These are phyloP conservation scores for Acanthosoma haemorrhoidale DNA, from an alignment of 2,888 invertebrate species.

Conservation along the genomic window DNA sequence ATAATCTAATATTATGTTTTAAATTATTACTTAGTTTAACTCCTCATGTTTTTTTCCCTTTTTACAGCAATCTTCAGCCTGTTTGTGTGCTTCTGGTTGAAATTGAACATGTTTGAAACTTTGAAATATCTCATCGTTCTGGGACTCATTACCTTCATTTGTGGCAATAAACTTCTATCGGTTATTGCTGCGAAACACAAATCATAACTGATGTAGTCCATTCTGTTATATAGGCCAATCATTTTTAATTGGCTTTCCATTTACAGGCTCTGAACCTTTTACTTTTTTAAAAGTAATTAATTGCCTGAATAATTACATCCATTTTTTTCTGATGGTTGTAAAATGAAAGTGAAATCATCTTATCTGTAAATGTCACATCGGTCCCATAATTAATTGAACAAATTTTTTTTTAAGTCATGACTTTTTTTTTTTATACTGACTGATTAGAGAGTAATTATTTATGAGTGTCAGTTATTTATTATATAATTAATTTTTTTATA, in stretches of 20 bases:
- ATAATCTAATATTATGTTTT: not conserved
- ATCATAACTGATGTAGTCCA: not conserved
- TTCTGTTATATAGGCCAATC: not conserved
- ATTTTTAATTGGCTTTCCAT: not conserved
- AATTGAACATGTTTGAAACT: conserved; percentile 93
- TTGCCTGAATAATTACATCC: too few species aligned
- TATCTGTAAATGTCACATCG: too few species aligned
- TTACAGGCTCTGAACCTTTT: too few species aligned
- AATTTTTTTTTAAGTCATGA: too few species aligned
- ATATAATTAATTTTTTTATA: too few species aligned
- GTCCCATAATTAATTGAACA: too few species aligned
- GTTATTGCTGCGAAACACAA: conserved; percentile 57
- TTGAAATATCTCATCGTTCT: conserved; percentile 81
- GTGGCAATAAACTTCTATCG: conserved; percentile 85
- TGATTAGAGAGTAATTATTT: not conserved
- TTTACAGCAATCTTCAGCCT: conserved; percentile 73
- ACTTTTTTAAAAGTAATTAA: not conserved
- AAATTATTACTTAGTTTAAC: not conserved
- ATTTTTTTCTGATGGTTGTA: too few species aligned
- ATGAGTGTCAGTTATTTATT: too few species aligned
- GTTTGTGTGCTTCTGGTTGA: conserved; percentile 87
- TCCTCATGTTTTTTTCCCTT: conserved; percentile 21
- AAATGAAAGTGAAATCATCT: too few species aligned
- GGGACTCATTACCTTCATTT: conserved; percentile 83
- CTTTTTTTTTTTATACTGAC: not conserved